phyloP scores from a whole-genome alignment of 2,888 invertebrate genomes.

The Dicycla oo region DNA sequence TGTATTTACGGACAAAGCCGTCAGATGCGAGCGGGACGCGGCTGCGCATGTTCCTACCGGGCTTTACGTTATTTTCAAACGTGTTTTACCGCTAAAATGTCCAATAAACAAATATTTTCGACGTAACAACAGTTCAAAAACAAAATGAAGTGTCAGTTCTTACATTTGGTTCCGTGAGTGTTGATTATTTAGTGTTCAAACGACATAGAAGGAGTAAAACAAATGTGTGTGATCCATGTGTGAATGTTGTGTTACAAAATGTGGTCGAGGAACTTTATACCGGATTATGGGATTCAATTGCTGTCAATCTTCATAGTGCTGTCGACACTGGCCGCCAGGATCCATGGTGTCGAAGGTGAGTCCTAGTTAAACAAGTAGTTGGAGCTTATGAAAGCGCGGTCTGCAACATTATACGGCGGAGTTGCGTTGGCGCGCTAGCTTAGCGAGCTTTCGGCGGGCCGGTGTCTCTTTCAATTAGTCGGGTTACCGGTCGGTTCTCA shows the following conservation, averaged over 20 bases:
- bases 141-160: constrained; percentile 90
- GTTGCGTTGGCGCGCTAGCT: constrained; percentile 73
- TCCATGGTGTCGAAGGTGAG: constrained; percentile 91
- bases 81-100: constrained; percentile 90
- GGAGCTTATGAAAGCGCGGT: constrained; percentile 88
- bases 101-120: constrained; percentile 81
- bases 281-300: constrained; percentile 92
- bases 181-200: constrained; percentile 84
- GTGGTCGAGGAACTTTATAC: constrained; percentile 92
- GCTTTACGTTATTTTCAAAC: constrained; percentile 82
- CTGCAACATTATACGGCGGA: constrained; percentile 77
- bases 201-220: constrained; percentile 88
- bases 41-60: constrained; percentile 88
- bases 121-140: constrained; percentile 87
- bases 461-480: constrained; percentile 75
- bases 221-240: constrained; percentile 91
- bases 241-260: constrained; percentile 91
- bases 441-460: constrained; percentile 76
- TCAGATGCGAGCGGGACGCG: constrained; percentile 90
- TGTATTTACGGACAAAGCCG: constrained; percentile 91
- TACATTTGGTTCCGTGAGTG: constrained; percentile 90
- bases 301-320: constrained; percentile 85
- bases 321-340: constrained; percentile 85
- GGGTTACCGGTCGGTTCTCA: constrained; percentile 87
- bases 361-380: constrained; percentile 76